phyloP scores from a whole-genome alignment of 1,140 invertebrate species.

The Ceratitis capitata region DNA sequence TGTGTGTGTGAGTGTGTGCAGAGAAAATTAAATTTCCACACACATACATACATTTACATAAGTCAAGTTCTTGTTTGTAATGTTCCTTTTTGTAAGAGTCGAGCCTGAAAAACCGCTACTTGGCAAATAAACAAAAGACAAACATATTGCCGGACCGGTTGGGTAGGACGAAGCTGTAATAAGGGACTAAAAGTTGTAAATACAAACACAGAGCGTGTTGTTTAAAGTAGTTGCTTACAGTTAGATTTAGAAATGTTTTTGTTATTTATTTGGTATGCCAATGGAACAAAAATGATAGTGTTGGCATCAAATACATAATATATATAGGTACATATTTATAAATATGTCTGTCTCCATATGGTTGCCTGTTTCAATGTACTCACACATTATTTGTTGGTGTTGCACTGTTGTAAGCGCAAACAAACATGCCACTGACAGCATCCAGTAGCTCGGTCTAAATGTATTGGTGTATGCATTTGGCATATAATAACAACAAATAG shows the following conservation, averaged over 20 bases:
- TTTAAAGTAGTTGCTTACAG: constrained; percentile 19
- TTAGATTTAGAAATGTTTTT: background rate
- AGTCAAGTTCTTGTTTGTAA: background rate
- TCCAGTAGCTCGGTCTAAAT: background rate
- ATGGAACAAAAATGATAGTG: background rate
- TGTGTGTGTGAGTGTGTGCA: background rate
- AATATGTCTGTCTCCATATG: background rate
- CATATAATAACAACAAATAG: constrained; percentile 12
- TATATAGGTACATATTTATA: too few species aligned
- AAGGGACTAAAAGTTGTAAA: constrained; percentile 2
- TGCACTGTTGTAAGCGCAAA: background rate
- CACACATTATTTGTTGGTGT: background rate
- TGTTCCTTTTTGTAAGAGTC: background rate
- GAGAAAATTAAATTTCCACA: background rate
- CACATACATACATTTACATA: background rate
- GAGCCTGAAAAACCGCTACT: background rate
- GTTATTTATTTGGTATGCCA: constrained; percentile 6
- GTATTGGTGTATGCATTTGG: background rate
- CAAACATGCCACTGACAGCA: constrained; percentile 17
- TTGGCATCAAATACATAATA: background rate
- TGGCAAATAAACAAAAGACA: background rate
- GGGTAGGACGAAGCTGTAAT: background rate
- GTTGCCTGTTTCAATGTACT: background rate
- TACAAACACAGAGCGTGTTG: background rate
- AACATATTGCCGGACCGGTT: background rate